These are phyloP conservation scores for Alcedo quadribrachys DNA, from an alignment of 2,797 vertebrate species.

Conservation along the genomic window DNA sequence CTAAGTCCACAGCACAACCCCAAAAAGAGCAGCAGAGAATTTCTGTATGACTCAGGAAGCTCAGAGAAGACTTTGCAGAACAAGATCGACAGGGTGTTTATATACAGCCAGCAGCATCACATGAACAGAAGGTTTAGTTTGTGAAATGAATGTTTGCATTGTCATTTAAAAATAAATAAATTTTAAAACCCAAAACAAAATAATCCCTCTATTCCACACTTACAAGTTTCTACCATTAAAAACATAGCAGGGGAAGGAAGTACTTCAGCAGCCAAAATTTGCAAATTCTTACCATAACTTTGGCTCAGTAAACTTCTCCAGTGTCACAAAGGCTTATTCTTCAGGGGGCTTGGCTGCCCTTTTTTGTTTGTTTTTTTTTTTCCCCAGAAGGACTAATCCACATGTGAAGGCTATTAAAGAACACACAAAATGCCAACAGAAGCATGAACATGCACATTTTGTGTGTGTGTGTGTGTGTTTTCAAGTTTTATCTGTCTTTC, in stretches of 20 bases:
- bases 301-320: conserved; percentile 56
- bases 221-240: conserved; percentile 41
- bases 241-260: conserved; percentile 69
- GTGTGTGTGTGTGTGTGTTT: not conserved
- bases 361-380: not conserved
- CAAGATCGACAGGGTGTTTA: conserved; percentile 59
- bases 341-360: conserved; percentile 25
- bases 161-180: not conserved
- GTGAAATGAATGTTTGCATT: conserved; percentile 69
- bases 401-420: conserved; percentile 56
- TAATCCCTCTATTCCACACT: conserved; percentile 32
- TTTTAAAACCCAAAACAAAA: not conserved
- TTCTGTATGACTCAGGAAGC: conserved; percentile 40
- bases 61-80: conserved; percentile 30
- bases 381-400: conserved; percentile 23
- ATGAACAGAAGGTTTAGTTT: conserved; percentile 4
- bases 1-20: not conserved
- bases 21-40: not conserved
- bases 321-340: conserved; percentile 72
- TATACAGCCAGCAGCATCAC: conserved; percentile 1
- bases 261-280: conserved; percentile 68
- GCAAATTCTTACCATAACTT: conserved; percentile 77
- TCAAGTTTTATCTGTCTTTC: not conserved
- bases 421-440: conserved; percentile 24
- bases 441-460: not conserved